Evolutionary conservation across 2,888 invertebrate species (phyloP), one percentile per base, ranked within the genome.

Genomic region (Amphipyra berbera): DNA sequence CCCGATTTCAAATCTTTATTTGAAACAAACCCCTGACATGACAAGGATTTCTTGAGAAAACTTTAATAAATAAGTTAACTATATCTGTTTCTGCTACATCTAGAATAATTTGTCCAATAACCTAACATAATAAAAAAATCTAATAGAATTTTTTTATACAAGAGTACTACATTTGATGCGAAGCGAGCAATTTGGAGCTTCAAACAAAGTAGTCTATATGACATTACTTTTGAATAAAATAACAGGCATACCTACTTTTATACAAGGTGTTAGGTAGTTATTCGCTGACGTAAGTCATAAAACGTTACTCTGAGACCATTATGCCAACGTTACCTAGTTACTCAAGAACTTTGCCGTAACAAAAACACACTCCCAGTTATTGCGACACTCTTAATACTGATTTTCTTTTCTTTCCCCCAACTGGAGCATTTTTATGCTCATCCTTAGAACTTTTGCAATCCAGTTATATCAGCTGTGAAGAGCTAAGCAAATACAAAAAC

Each of bases 381-480:
- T 88, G 90, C 90, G 90, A 91, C 93, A 90, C 87, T 87, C 87
- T 87, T 91, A 89, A 89, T 88, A 87, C 90, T 88, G 90, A 90
- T 90, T 91, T 89, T 86, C 86, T 88, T 90, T 88, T 88, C 87
- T 87, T 85, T 82, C 82, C 84, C 87, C 85, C 84, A 84, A 89
- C 89, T 88, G 83, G 82, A 90, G 87, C 87, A 91, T 92, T 94
- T 93, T 94, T 93, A 93, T 93, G 91, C 93, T 91, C 93, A 92
- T 94, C 93, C 92, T 88, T 81, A 73, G 88, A 95, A 95, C 94
- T 94, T 95, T 95, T 88, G 93, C 94, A 95, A 95, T 95, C 91
- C 94, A 94, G 94, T 95, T 94, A 94, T 92, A 93, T 94, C 94
- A 93, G 89, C 91, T 89, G 91, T 92, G 93, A 92, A 92, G 90